Conservation (phyloP, 2,113 vertebrate genomes). For the Numida meleagris region DNA sequence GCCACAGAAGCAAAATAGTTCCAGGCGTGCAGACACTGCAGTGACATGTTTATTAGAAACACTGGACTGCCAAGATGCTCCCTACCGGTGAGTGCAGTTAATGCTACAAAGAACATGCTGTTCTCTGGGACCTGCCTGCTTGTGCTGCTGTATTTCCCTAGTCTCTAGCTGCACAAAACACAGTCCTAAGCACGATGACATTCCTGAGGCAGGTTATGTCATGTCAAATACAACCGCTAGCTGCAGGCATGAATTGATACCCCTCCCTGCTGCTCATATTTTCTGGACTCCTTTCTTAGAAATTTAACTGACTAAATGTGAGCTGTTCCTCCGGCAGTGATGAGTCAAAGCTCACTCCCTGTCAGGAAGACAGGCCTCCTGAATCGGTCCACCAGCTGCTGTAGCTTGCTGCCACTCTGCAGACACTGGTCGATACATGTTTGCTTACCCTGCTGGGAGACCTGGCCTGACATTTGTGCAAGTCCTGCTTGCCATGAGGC, state of each 20-base stretch:
- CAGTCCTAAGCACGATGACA: neutral
- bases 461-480: neutral
- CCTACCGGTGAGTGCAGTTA: neutral
- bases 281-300: neutral
- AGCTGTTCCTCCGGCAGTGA: neutral
- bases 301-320: neutral
- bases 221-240: neutral
- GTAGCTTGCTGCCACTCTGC: neutral
- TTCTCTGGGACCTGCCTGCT: neutral
- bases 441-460: neutral
- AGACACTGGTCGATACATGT: neutral
- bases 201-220: neutral
- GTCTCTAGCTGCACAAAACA: neutral
- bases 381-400: neutral
- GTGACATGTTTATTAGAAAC: neutral
- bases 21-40: neutral
- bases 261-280: neutral
- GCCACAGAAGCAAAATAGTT: constrained; percentile 48
- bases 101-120: neutral
- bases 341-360: neutral
- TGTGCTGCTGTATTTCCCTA: neutral
- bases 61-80: neutral
- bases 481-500: neutral
- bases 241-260: neutral
- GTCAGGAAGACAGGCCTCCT: neutral